Conservation (phyloP, 2,888 invertebrate genomes). For the Octodonta nipae region DNA sequence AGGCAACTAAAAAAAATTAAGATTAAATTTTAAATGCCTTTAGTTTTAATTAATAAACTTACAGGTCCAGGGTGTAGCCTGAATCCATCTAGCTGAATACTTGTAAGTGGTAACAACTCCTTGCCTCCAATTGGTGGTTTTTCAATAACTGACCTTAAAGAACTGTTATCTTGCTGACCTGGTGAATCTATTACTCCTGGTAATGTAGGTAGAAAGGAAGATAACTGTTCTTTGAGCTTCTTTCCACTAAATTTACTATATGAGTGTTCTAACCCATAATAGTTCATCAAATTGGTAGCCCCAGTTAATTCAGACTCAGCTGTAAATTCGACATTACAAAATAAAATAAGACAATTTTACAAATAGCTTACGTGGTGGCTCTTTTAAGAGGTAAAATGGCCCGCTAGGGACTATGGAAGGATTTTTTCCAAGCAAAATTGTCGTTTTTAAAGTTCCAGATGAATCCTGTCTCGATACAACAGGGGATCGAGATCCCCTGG, state of each 20-base stretch:
- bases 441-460: conserved; percentile 92
- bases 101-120: conserved; percentile 73
- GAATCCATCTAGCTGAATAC: conserved; percentile 83
- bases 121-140: conserved; percentile 88
- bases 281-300: conserved; percentile 91
- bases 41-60: conserved; percentile 16
- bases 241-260: conserved; percentile 96
- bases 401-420: conserved; percentile 95
- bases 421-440: conserved; percentile 91
- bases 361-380: conserved; percentile 61
- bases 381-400: conserved; percentile 96
- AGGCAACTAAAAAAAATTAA: conserved; percentile 50
- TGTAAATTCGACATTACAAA: conserved; percentile 30
- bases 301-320: conserved; percentile 88
- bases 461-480: conserved; percentile 93
- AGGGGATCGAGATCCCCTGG: conserved; percentile 84
- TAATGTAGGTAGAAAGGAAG: conserved; percentile 86
- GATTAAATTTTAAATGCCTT: neutral
- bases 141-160: conserved; percentile 83
- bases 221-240: conserved; percentile 86
- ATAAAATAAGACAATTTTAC: neutral
- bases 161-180: conserved; percentile 74
- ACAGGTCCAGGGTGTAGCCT: conserved; percentile 86
- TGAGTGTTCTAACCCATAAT: conserved; percentile 91
- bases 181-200: conserved; percentile 93